Evolutionary conservation across 30 jellyfish, hydroid and myxozoan species (phyloP).

Genomic region (Turritopsis rubra): DNA sequence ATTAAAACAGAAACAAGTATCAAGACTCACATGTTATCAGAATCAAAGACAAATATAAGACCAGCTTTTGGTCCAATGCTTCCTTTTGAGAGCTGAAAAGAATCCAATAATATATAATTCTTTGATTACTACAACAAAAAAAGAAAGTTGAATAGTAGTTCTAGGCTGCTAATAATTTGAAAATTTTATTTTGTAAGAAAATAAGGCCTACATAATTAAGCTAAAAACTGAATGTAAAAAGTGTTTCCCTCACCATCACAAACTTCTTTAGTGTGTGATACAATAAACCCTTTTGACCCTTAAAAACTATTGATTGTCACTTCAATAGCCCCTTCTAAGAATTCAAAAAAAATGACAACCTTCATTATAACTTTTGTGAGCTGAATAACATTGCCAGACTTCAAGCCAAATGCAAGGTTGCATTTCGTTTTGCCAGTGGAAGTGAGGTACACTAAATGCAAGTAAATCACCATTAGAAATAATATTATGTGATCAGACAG

Average conservation of each 20-base stretch:
- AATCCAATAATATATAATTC: background rate
- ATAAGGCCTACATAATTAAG: too few species aligned
- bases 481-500: too few species aligned
- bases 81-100: conserved; percentile 77
- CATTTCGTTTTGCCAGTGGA: conserved; percentile 65
- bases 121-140: background rate
- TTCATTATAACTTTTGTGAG: conserved; percentile 69
- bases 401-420: conserved; percentile 60
- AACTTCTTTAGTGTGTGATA: too few species aligned
- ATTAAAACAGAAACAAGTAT: background rate
- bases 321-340: background rate
- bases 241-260: too few species aligned
- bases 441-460: conserved; percentile 36
- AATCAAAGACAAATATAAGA: conserved; percentile 66
- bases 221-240: too few species aligned
- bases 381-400: conserved; percentile 40
- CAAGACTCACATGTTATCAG: conserved; percentile 65
- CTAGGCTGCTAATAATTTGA: too few species aligned
- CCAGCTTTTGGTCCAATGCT: conserved; percentile 79
- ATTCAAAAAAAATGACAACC: conserved; percentile 35
- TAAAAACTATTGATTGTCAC: background rate
- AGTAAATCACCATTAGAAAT: background rate
- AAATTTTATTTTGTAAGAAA: too few species aligned
- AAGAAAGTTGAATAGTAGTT: too few species aligned
- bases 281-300: too few species aligned